Evolutionary conservation across 2,888 invertebrate genomes (phyloP), one percentile per base, ranked within the genome.

Genomic region (Parnassius smintheus): DNA sequence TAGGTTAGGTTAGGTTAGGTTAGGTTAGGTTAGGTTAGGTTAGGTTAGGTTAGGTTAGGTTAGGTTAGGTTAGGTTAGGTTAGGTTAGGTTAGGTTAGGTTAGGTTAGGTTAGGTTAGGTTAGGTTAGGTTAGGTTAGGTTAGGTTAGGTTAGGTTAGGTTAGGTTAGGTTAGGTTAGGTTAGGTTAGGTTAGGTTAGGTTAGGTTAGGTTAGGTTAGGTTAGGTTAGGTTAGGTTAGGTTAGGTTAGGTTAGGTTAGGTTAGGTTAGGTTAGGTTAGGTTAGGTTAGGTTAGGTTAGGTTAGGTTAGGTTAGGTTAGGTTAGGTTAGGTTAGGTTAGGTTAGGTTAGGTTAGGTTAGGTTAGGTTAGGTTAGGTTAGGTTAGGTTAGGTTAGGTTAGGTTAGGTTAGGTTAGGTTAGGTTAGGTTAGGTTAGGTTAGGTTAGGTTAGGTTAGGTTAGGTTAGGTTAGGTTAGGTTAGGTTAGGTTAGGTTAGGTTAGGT

Each of bases 141-240:
- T 68, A 66, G 69, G 69, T 69, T 69, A 68, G 69, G 69, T 69
- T 70, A 68, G 70, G 67, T 69, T 69, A 68, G 70, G 70, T 70
- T 70, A 68, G 70, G 70, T 70, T 70, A 67, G 70, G 70, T 70
- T 70, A 67, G 68, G 69, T 68, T 70, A 66, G 69, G 69, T 70
- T 68, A 66, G 69, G 69, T 68, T 68, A 65, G 67, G 69, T 69
- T 69, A 67, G 69, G 69, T 69, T 69, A 67, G 69, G 68, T 68
- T 70, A 66, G 66, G 70, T 66, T 70, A 68, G 66, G 69, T 66
- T 68, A 66, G 66, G 69, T 66, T 68, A 66, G 68, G 67, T 69
- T 68, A 65, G 69, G 67, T 68, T 69, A 67, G 69, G 69, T 67
- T 67, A 66, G 59, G 51, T 22, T 51, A 51, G 25, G 25, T 22